These are phyloP conservation scores for Cottoperca gobio DNA, from an alignment of 2,797 vertebrate genomes.

Conservation along the genomic window DNA sequence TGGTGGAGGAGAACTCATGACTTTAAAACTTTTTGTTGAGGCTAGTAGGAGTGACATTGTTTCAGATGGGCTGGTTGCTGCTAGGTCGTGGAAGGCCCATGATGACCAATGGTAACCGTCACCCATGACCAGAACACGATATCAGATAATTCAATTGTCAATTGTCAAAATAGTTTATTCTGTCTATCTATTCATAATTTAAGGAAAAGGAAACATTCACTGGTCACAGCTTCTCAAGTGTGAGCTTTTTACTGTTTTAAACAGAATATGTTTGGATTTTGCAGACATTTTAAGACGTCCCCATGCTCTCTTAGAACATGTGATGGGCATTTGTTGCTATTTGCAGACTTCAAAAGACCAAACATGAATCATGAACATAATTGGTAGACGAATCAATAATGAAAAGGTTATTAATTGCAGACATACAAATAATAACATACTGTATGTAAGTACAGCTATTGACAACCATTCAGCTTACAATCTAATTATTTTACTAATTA, in stretches of 20 bases:
- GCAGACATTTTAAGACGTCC: background rate
- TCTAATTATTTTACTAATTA: background rate
- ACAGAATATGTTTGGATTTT: background rate
- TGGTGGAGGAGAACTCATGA: constrained; percentile 2
- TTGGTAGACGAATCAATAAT: background rate
- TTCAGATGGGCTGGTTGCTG: constrained; percentile 13
- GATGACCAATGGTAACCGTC: background rate
- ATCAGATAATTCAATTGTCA: background rate
- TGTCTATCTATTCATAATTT: background rate
- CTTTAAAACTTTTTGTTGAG: constrained; percentile 4
- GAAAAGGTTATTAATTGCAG: background rate
- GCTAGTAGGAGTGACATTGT: background rate
- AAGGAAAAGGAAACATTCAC: background rate
- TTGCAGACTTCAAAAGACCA: background rate
- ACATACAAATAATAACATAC: background rate
- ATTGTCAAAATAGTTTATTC: background rate
- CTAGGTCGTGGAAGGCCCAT: background rate
- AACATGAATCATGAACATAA: background rate
- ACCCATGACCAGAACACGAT: background rate
- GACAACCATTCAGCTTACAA: background rate
- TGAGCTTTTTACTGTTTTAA: background rate
- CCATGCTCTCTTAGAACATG: background rate
- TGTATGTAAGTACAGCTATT: background rate
- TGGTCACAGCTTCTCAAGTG: background rate
- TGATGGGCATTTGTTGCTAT: background rate